Conservation (phyloP, 1,140 invertebrate genomes). For the Listronotus oregonensis region DNA sequence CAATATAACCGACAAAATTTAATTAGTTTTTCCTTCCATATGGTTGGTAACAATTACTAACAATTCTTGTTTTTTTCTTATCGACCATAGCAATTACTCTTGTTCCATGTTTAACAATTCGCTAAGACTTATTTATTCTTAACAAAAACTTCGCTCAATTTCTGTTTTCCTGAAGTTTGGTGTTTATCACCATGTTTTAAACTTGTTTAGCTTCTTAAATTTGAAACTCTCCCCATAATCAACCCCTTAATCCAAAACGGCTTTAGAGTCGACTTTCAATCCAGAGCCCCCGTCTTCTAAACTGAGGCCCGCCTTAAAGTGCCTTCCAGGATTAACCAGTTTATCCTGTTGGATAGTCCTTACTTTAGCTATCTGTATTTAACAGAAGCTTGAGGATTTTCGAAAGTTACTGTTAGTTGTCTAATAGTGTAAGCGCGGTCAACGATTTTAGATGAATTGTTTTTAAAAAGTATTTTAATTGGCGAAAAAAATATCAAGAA, state of each 20-base stretch:
- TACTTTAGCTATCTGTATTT: constrained; percentile 55
- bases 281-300: constrained; percentile 29
- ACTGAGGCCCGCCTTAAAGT: constrained; percentile 36
- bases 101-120: too few relatives aligned
- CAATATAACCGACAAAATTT: too few relatives aligned
- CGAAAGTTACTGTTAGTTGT: constrained; percentile 28
- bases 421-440: background rate
- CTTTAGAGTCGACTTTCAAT: constrained; percentile 32
- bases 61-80: too few relatives aligned
- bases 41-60: too few relatives aligned
- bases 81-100: too few relatives aligned
- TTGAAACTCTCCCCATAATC: constrained; percentile 22
- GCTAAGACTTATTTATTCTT: too few relatives aligned
- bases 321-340: constrained; percentile 46
- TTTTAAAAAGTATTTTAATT: too few relatives aligned
- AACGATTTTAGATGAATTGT: too few relatives aligned
- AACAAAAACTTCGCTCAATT: too few relatives aligned
- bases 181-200: constrained; percentile 7
- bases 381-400: constrained; percentile 50
- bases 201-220: constrained; percentile 22
- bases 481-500: too few relatives aligned
- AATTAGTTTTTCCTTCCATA: too few relatives aligned
- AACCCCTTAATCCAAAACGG: constrained; percentile 24
- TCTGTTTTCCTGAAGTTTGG: too few relatives aligned
- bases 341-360: constrained; percentile 48